phyloP scores from a whole-genome alignment of 1,140 invertebrate genomes.

The Musca domestica region DNA sequence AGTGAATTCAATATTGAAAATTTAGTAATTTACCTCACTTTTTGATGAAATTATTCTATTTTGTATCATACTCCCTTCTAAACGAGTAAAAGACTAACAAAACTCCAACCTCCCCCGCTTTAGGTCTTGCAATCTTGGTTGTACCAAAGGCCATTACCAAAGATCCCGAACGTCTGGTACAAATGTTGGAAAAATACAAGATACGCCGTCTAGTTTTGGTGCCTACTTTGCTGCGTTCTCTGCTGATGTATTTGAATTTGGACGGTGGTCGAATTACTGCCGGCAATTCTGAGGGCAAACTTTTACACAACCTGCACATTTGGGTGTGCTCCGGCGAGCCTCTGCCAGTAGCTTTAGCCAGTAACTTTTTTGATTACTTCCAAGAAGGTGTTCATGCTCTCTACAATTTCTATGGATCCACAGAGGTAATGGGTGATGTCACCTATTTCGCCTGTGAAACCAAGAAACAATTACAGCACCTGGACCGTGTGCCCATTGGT shows the following conservation, averaged over 20 bases:
- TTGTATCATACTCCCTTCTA: no score
- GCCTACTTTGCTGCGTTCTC: constrained; percentile 74
- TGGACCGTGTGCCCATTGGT: constrained; percentile 79
- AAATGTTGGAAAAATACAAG: constrained; percentile 67
- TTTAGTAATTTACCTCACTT: no score
- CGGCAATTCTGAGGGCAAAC: constrained; percentile 36
- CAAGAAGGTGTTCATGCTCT: constrained; percentile 60
- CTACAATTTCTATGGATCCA: constrained; percentile 87
- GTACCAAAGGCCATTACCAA: constrained; percentile 69
- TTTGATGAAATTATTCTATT: no score
- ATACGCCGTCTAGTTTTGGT: constrained; percentile 77
- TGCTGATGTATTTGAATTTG: constrained; percentile 69
- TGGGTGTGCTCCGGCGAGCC: constrained; percentile 85
- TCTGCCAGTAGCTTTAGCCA: constrained; percentile 63
- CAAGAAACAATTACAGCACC: constrained; percentile 60
- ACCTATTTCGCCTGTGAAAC: constrained; percentile 63
- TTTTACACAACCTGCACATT: constrained; percentile 63
- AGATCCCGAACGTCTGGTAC: constrained; percentile 71
- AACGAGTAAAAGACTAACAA: not conserved
- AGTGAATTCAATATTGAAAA: no score
- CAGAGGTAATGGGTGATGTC: constrained; percentile 83
- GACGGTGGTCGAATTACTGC: constrained; percentile 39
- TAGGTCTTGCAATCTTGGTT: constrained; percentile 62
- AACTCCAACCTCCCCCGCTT: constrained; percentile 7
- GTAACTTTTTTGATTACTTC: constrained; percentile 73